Percentiles rank a stretch among this genome's conserved stretches.
These are phyloP conservation scores for Prolemur simus DNA, from an alignment of 2,113 vertebrate genomes.

Conservation along the genomic window DNA sequence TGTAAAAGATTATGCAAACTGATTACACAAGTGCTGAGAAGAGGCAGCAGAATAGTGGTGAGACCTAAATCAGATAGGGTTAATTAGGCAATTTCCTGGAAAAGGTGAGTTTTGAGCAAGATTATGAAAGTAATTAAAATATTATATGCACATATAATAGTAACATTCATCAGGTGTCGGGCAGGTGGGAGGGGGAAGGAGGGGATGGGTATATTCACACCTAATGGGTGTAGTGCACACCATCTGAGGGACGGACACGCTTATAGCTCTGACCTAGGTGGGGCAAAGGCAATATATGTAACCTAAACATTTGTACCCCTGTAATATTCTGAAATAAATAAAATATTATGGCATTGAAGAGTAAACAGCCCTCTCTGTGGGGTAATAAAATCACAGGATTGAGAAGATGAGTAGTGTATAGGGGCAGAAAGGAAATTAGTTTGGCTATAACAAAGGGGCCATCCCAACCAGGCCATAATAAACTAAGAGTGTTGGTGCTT, in stretches of 20 bases:
- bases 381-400: background rate
- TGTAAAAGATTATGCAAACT: background rate
- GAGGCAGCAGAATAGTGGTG: background rate
- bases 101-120: constrained; percentile 23
- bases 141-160: background rate
- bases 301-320: too few species aligned
- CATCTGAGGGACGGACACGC: too few species aligned
- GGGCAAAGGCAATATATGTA: too few species aligned
- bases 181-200: too few species aligned
- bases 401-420: background rate
- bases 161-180: too few species aligned
- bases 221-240: too few species aligned
- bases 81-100: constrained; percentile 29
- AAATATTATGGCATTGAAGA: background rate
- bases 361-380: background rate
- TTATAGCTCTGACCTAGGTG: too few species aligned
- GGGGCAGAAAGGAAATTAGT: constrained; percentile 9
- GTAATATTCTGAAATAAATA: too few species aligned
- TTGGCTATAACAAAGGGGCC: background rate
- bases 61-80: background rate
- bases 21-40: background rate
- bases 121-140: constrained; percentile 33
- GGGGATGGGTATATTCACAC: too few species aligned
- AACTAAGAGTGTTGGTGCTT: background rate
- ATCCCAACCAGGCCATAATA: background rate